Percentiles rank a stretch among this genome's conserved stretches.
phyloP scores from a whole-genome alignment of 2,888 invertebrate genomes.

The Microdon myrmicae region DNA sequence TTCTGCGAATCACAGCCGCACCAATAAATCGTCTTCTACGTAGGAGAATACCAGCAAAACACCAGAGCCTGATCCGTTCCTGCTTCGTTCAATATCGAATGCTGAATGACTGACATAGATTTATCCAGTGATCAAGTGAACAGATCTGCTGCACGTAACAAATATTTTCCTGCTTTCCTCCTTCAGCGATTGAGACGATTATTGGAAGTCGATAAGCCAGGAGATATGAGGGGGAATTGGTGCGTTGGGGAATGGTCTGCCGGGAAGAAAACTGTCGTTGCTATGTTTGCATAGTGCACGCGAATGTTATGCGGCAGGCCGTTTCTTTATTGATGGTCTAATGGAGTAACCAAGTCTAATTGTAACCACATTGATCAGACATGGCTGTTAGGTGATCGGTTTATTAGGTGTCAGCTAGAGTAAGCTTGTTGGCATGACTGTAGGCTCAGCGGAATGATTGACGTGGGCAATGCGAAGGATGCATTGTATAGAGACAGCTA shows the following conservation, averaged over 20 bases:
- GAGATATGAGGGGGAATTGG: no score
- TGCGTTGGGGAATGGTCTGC: no score
- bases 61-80: constrained; percentile 2
- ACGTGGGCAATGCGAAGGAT: constrained; percentile 21
- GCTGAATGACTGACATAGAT: constrained; percentile 17
- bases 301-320: no score
- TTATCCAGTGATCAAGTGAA: constrained; percentile 30
- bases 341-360: constrained; percentile 24
- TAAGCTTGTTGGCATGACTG: constrained; percentile 16
- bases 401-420: constrained; percentile 37
- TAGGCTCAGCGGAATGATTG: constrained; percentile 12
- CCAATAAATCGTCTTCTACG: constrained; percentile 8
- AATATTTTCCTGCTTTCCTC: no score
- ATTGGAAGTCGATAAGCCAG: no score
- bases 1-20: constrained; percentile 18
- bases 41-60: constrained; percentile 6
- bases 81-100: not conserved
- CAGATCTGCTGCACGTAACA: no score
- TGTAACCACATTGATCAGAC: constrained; percentile 25
- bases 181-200: no score
- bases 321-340: constrained; percentile 27
- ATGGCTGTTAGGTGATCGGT: constrained; percentile 29
- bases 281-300: constrained; percentile 42
- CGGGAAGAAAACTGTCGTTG: not conserved
- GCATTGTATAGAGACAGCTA: constrained; percentile 18